Evolutionary conservation across 2,113 vertebrate genomes (phyloP).

Genomic region (Sceloporus tristichus): DNA sequence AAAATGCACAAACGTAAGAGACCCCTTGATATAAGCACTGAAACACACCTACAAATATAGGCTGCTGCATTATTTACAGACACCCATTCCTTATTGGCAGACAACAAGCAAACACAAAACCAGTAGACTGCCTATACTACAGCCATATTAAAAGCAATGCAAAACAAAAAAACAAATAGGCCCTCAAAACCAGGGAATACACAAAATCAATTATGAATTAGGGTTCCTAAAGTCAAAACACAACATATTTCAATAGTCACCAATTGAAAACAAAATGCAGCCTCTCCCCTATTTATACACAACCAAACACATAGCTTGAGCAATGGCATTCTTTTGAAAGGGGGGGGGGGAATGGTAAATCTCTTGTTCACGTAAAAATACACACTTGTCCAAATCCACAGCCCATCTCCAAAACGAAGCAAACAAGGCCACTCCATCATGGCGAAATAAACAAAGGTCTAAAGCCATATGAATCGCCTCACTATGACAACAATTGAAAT

Average conservation of each 20-base stretch:
- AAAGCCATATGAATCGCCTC: conserved; percentile 64
- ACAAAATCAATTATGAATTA: conserved; percentile 42
- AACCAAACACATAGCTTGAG: conserved; percentile 7
- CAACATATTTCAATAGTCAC: conserved; percentile 36
- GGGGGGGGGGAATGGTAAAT: conserved; percentile 26
- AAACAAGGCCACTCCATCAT: conserved; percentile 68
- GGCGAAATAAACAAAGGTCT: conserved; percentile 74
- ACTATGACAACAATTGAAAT: conserved; percentile 46
- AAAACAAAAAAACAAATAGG: background rate
- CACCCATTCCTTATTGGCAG: background rate
- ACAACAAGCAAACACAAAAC: background rate
- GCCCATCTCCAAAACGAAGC: conserved; percentile 46
- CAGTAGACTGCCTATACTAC: background rate
- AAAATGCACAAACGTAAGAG: conserved; percentile 49
- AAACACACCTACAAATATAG: conserved; percentile 12
- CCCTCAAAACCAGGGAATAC: background rate
- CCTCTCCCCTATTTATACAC: conserved; percentile 1
- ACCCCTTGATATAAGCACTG: conserved; percentile 18
- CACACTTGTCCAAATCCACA: conserved; percentile 53
- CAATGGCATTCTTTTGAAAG: conserved; percentile 24
- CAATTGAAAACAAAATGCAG: conserved; percentile 44
- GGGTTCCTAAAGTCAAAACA: conserved; percentile 29
- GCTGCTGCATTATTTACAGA: background rate
- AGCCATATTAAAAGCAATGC: conserved; percentile 24
- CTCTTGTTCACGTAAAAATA: conserved; percentile 44